Evolutionary conservation across 2,888 invertebrate species (phyloP), one percentile per base, ranked within the genome.

Genomic region (Rhagonycha fulva): DNA sequence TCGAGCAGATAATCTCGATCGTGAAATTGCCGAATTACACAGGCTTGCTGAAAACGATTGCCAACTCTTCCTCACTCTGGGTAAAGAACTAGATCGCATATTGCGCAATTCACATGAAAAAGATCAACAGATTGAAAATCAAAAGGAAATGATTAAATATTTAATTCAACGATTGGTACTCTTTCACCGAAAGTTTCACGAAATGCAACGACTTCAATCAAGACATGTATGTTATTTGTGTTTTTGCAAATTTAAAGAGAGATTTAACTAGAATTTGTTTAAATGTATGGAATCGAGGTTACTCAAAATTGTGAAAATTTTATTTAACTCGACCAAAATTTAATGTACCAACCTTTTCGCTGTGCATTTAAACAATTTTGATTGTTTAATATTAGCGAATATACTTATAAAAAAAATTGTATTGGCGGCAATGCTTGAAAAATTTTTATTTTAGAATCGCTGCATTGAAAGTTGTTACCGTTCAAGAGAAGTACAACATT

Each of bases 51-150:
- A 66, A 61, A 32, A 26, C n/a, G 75, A 75, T 12, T 76, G 72
- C 11, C 4, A n/a, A 23, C 23, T 76, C n/a, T 70, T 76, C 12
- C 70, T 30, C 14, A 30, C n/a, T 0, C 24, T 76, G 28, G 76
- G 76, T 9, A 47, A 11, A 62, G 70, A 76, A 72, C 68, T 76
- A 47, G 62, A 72, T n/a, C 66, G 23, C 23, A 61, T 76, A 14
- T 30, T 76, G 11, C 47, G 32, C 9, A 69, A 72, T 62, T 14
- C 68, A 7, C 30, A 72, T 23, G 23, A 28, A 26, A 76, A 76
- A 72, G 76, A 72, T 10, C 63, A 76, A 30, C n/a, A 72, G n/a
- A 14, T 76, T 30, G 12, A 66, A 28, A 63, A 70, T 23, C 72
- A 69, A 26, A 32, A 23, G 14, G 26, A 76, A 11, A n/a, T 72